Evolutionary conservation across 1,140 invertebrate species (phyloP).

Genomic region (Adoxophyes honmai): DNA sequence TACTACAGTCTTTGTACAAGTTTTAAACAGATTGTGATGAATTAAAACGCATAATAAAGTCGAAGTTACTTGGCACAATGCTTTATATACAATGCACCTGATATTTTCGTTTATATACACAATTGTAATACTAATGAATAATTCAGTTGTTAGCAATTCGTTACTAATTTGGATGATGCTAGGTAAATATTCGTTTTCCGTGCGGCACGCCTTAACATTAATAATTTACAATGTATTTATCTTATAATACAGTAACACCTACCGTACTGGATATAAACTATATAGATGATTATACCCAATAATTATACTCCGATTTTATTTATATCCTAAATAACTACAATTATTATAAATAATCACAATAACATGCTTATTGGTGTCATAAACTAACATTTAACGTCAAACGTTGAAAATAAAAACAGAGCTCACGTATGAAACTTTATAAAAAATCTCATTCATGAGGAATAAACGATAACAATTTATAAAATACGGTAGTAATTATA

Average conservation of each 20-base stretch:
- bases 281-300: conserved; percentile 11
- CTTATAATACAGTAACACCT: conserved; percentile 16
- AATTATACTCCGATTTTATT: conserved; percentile 6
- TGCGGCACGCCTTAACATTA: conserved; percentile 6
- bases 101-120: conserved; percentile 38
- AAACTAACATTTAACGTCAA: conserved; percentile 35
- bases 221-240: conserved; percentile 14
- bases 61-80: conserved; percentile 43
- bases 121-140: conserved; percentile 18
- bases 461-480: conserved; percentile 1
- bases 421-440: not conserved
- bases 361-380: conserved; percentile 23
- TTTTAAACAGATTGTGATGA: conserved; percentile 34
- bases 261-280: conserved; percentile 7
- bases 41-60: conserved; percentile 40
- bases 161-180: conserved; percentile 9
- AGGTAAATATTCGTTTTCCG: conserved; percentile 26
- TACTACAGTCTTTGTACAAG: conserved; percentile 52
- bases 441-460: not conserved
- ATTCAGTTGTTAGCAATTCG: conserved; percentile 10
- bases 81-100: conserved; percentile 42
- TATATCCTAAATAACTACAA: conserved; percentile 23
- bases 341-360: conserved; percentile 36
- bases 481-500: not conserved
- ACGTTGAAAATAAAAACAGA: conserved; percentile 32